A percentile compares a stretch with the other conserved stretches of the same genome.
These are phyloP conservation scores for Toxostoma redivivum DNA, from an alignment of 2,113 vertebrate species.

Conservation along the genomic window DNA sequence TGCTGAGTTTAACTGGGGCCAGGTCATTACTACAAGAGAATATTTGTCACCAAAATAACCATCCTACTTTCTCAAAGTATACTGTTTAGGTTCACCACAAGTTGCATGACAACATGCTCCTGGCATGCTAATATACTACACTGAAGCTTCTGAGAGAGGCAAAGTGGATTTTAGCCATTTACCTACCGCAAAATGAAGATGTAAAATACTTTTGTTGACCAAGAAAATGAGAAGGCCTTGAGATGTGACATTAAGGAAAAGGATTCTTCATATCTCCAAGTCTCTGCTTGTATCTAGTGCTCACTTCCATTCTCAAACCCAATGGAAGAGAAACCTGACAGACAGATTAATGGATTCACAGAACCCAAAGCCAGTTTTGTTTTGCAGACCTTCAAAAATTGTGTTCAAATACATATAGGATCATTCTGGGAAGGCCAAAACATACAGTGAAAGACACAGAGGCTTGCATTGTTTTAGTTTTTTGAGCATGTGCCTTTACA, in stretches of 20 bases:
- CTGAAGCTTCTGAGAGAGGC: not conserved
- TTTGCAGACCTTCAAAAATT: not conserved
- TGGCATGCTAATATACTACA: not conserved
- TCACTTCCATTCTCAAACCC: not conserved
- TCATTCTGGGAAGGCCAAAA: not conserved
- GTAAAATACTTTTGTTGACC: not conserved
- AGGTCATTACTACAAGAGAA: not conserved
- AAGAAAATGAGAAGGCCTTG: not conserved
- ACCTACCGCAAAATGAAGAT: not conserved
- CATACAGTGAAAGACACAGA: not conserved
- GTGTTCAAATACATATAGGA: not conserved
- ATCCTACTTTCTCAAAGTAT: not conserved
- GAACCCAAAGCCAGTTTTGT: not conserved
- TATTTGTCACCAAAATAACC: not conserved
- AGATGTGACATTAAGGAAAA: not conserved
- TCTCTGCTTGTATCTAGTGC: not conserved
- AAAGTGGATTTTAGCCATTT: not conserved
- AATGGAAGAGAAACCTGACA: not conserved
- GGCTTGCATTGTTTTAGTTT: not conserved
- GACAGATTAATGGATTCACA: not conserved
- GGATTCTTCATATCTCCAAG: not conserved
- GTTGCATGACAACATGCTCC: not conserved
- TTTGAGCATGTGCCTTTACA: not conserved
- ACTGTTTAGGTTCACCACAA: not conserved
- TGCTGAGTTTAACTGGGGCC: not conserved